Base-by-base conservation (phyloP, 2,113 vertebrate species). In the Sciurus niger region DNA sequence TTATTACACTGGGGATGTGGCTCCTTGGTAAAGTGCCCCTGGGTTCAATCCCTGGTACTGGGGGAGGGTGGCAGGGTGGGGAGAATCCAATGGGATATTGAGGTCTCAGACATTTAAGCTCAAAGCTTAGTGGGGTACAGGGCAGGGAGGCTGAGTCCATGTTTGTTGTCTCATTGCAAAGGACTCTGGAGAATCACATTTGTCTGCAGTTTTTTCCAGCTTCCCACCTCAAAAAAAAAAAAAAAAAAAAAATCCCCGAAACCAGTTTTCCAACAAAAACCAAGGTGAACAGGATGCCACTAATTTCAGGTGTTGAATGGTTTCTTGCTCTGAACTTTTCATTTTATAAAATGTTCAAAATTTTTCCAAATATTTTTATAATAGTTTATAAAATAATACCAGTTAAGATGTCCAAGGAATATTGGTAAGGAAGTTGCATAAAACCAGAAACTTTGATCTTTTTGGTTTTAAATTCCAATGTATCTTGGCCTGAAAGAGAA, bases 241-340 rank as follows among this genome's bases (percentile, higher is more conserved):
- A 37, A 37, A 37, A 37, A 53, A 58, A 16, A 55, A 17, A 55
- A 55, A 18, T 55, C 20, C 55, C 55, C 7, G 2, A 58, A 58
- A 58, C 55, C 55, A 63, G 60, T 63, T 63, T 63, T 4, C 60
- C 34, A 58, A 17, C 51, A 94, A 48, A 78, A 68, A 5, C 53
- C n/a, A 70, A 74, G 6, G 5, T 74, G 28, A 30, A 6, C 4
- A 30, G 20, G 32, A 48, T 76, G 11, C 1, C 48, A 28, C 51
- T 32, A 40, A 34, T 87, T 70, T 92, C 58, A 96, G 16, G 1
- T 55, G 8, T 65, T 40, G 25, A 40, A n/a, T 93, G 9, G 0
- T 86, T 91, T 94, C 32, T 51, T 89, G 4, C 7, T 80, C 92
- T 94, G 65, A 79, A 10, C 12, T 20, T 90, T 90, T 73, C 40